Evolutionary conservation across 2,797 vertebrate species (phyloP).

Genomic region (Cossypha polioptera): DNA sequence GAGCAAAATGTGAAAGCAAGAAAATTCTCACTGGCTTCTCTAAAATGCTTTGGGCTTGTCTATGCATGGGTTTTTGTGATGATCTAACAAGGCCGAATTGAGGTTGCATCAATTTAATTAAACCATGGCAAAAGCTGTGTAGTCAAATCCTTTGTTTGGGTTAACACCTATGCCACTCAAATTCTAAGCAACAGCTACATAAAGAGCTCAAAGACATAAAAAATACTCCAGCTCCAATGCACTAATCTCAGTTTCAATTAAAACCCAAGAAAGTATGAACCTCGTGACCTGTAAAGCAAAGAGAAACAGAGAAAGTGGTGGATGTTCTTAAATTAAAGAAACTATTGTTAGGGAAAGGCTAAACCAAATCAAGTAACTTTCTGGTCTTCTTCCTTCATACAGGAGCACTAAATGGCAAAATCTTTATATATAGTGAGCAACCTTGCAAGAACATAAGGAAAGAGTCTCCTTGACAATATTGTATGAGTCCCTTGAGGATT

Average conservation of each 20-base stretch:
- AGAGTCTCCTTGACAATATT: not conserved
- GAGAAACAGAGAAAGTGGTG: not conserved
- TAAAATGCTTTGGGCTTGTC: not conserved
- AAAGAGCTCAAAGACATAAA: not conserved
- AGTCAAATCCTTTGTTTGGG: conserved; percentile 1
- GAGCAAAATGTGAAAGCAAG: not conserved
- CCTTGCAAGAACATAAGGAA: not conserved
- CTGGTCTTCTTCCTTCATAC: not conserved
- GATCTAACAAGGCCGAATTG: not conserved
- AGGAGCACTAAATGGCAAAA: not conserved
- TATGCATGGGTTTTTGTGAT: not conserved
- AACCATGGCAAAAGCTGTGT: not conserved
- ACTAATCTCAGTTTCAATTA: not conserved
- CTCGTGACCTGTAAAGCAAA: not conserved
- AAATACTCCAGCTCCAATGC: not conserved
- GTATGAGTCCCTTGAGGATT: not conserved
- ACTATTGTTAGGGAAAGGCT: not conserved
- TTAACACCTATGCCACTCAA: not conserved
- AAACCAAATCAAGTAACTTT: not conserved
- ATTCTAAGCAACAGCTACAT: not conserved
- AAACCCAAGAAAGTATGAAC: not conserved
- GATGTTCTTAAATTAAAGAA: not conserved
- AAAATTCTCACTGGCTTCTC: not conserved
- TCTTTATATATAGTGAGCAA: not conserved
- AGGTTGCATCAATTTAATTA: conserved; percentile 2